Conservation (phyloP, 2,888 invertebrate genomes). For the Drosophila birchii region DNA sequence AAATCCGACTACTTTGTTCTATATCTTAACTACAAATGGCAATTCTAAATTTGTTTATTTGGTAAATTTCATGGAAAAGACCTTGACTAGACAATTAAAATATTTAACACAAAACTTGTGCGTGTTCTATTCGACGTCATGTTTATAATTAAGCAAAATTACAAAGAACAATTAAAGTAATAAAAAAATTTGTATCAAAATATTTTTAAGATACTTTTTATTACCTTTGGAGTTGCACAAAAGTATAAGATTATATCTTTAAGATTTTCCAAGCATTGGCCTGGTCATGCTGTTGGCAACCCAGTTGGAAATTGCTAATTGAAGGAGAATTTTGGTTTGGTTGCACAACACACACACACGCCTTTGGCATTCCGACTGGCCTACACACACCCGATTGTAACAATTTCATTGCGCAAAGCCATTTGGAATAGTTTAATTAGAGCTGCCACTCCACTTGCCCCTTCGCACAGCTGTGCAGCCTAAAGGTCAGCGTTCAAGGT, state of each 20-base stretch:
- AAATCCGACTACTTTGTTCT: neutral
- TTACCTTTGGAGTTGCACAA: neutral
- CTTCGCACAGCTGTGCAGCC: conserved; percentile 22
- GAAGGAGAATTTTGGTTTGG: conserved; percentile 19
- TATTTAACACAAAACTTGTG: neutral
- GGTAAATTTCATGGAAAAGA: neutral
- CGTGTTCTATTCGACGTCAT: neutral
- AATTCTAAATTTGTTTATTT: neutral
- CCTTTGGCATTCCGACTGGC: conserved; percentile 24
- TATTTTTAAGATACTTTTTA: neutral
- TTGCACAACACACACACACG: conserved; percentile 19
- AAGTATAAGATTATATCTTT: neutral
- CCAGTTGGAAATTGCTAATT: conserved; percentile 17
- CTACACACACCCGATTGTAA: conserved; percentile 21
- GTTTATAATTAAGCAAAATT: neutral
- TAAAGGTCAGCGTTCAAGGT: conserved; percentile 50
- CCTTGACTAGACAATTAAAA: neutral
- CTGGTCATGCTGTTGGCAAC: neutral
- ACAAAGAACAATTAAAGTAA: neutral
- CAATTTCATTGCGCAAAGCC: conserved; percentile 45
- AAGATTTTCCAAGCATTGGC: neutral
- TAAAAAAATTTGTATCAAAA: neutral
- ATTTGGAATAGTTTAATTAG: conserved; percentile 45
- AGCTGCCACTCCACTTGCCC: conserved; percentile 28
- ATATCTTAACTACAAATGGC: neutral